These are phyloP conservation scores for Thalassoma bifasciatum DNA, from an alignment of 2,113 vertebrate genomes.

Conservation along the genomic window DNA sequence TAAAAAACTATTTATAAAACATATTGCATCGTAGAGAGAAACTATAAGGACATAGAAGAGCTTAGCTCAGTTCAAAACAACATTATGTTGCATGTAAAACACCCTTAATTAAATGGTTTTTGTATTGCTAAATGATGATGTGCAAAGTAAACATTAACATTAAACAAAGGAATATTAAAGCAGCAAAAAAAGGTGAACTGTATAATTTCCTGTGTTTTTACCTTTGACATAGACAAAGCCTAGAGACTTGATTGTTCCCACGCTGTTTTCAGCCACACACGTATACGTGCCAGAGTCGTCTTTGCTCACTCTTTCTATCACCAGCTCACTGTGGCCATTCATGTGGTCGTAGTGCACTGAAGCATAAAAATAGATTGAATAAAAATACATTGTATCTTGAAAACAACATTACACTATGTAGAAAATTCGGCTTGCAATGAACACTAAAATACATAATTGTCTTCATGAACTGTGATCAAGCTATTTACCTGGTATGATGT, in stretches of 20 bases:
- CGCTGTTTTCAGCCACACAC: slow-evolving; percentile 91
- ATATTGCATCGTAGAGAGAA: too few species aligned
- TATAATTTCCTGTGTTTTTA: slow-evolving; percentile 53
- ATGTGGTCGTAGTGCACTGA: slow-evolving; percentile 86
- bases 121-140: not conserved
- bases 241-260: slow-evolving; percentile 91
- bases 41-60: too few species aligned
- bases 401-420: too few species aligned
- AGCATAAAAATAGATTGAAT: not conserved
- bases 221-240: slow-evolving; percentile 96
- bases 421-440: not conserved
- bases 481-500: slow-evolving; percentile 91
- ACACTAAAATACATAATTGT: too few species aligned
- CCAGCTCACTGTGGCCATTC: slow-evolving; percentile 89
- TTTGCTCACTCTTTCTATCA: slow-evolving; percentile 91
- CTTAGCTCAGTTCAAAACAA: not conserved
- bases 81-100: not conserved
- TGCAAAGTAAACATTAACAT: not conserved
- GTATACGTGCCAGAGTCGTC: slow-evolving; percentile 93
- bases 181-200: not conserved
- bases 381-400: too few species aligned
- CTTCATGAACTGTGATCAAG: not conserved
- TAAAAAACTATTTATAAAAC: too few species aligned
- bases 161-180: not conserved
- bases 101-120: not conserved